These are phyloP conservation scores for Phylloscopus whistleri DNA, from an alignment of 2,113 vertebrate genomes.

Conservation along the genomic window DNA sequence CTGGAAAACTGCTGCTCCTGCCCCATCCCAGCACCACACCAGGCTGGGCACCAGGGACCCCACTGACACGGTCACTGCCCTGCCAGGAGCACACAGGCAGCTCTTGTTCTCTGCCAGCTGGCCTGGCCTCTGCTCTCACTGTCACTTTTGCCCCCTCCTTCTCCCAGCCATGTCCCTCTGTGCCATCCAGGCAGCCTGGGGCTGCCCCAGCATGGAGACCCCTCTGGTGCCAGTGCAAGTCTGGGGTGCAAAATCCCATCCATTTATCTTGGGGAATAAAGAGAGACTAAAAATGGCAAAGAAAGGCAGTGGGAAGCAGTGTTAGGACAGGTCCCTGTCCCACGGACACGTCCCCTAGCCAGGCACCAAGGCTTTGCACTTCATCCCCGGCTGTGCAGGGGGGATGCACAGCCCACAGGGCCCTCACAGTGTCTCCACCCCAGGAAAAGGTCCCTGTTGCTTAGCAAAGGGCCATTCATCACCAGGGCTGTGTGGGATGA, in stretches of 20 bases:
- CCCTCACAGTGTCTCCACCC: background rate
- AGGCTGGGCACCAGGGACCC: background rate
- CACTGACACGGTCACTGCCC: background rate
- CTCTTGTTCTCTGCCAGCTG: background rate
- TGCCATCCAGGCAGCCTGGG: background rate
- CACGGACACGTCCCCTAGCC: background rate
- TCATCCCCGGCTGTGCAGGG: background rate
- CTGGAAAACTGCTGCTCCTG: background rate
- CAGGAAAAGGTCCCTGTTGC: background rate
- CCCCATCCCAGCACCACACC: background rate
- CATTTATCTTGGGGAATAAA: background rate
- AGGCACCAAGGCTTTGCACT: background rate
- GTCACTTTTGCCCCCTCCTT: background rate
- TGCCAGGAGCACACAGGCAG: background rate
- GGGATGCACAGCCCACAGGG: background rate
- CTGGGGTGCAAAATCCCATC: background rate
- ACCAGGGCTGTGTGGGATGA: background rate
- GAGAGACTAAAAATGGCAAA: background rate
- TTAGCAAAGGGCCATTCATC: conserved; percentile 29
- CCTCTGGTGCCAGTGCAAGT: background rate
- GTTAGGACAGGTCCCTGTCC: background rate
- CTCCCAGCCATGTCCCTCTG: background rate
- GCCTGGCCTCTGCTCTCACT: accelerated
- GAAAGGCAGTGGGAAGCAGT: background rate
- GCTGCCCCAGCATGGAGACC: accelerated